These are phyloP conservation scores for Chinchilla lanigera DNA, from an alignment of 2,113 vertebrate species.

Conservation along the genomic window DNA sequence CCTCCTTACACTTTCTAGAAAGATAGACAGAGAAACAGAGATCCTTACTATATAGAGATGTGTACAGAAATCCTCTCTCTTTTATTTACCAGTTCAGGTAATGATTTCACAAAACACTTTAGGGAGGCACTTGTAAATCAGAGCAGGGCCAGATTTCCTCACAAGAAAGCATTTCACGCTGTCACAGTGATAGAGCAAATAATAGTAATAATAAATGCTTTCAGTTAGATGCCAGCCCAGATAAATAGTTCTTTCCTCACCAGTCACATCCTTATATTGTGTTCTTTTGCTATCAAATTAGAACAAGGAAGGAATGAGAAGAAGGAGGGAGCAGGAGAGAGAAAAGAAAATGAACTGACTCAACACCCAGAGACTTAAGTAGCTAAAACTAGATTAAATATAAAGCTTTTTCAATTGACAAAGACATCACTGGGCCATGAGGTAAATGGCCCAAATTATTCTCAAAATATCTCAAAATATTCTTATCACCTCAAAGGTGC, in stretches of 20 bases:
- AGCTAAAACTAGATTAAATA: conserved; percentile 81
- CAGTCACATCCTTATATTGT: conserved; percentile 74
- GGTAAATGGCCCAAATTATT: conserved; percentile 80
- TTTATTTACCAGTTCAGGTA: conserved; percentile 43
- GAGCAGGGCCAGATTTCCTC: conserved; percentile 48
- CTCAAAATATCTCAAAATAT: conserved; percentile 45
- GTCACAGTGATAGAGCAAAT: conserved; percentile 53
- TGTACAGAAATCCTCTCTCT: neutral
- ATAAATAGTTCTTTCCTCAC: conserved; percentile 66
- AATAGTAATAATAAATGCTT: conserved; percentile 72
- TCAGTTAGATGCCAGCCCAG: conserved; percentile 47
- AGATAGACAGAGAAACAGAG: neutral
- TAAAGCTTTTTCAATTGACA: conserved; percentile 80
- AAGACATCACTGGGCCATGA: conserved; percentile 80
- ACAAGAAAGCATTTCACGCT: conserved; percentile 54
- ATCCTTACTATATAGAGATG: neutral
- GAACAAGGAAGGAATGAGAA: conserved; percentile 38
- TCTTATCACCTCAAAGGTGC: neutral
- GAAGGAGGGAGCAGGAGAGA: neutral
- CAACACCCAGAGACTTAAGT: conserved; percentile 61
- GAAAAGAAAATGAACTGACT: conserved; percentile 37
- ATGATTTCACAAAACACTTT: conserved; percentile 61
- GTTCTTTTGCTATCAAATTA: conserved; percentile 63
- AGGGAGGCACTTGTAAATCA: conserved; percentile 60
- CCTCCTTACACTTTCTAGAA: neutral